Evolutionary conservation across 2,888 invertebrate species (phyloP).

Genomic region (Eumacrocentrus americanus): DNA sequence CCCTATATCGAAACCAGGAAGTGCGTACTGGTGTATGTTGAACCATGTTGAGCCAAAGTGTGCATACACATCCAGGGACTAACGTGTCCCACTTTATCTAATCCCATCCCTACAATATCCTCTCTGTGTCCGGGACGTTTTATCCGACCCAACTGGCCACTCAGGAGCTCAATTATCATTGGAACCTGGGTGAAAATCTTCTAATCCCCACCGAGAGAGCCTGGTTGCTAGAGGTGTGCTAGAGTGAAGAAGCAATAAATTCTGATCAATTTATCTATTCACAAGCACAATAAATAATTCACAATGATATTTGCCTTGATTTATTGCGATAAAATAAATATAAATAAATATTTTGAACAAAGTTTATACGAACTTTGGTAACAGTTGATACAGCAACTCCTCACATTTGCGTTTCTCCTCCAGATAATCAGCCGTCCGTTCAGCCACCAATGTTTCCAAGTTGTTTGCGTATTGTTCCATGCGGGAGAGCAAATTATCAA

Average conservation of each 20-base stretch:
- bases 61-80: too few relatives aligned
- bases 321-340: too few relatives aligned
- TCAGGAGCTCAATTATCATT: slow-evolving; percentile 1
- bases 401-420: slow-evolving; percentile 99
- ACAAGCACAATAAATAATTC: not conserved
- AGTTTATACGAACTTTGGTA: slow-evolving; percentile 85
- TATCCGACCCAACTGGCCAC: not conserved
- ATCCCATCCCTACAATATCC: not conserved
- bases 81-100: not conserved
- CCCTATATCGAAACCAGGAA: too few relatives aligned
- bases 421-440: slow-evolving; percentile 94
- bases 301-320: not conserved
- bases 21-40: too few relatives aligned
- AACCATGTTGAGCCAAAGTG: too few relatives aligned
- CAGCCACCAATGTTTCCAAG: slow-evolving; percentile 93
- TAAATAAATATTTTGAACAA: too few relatives aligned
- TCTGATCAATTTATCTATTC: not conserved
- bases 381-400: slow-evolving; percentile 91
- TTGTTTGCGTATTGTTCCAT: slow-evolving; percentile 99
- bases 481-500: slow-evolving; percentile 93
- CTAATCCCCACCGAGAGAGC: not conserved
- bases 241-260: too few relatives aligned
- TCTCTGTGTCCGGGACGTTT: not conserved
- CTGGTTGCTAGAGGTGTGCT: too few relatives aligned
- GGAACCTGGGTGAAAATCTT: not conserved